phyloP scores from a whole-genome alignment of 92 coral and sea anemone species.

The Nematostella vectensis region DNA sequence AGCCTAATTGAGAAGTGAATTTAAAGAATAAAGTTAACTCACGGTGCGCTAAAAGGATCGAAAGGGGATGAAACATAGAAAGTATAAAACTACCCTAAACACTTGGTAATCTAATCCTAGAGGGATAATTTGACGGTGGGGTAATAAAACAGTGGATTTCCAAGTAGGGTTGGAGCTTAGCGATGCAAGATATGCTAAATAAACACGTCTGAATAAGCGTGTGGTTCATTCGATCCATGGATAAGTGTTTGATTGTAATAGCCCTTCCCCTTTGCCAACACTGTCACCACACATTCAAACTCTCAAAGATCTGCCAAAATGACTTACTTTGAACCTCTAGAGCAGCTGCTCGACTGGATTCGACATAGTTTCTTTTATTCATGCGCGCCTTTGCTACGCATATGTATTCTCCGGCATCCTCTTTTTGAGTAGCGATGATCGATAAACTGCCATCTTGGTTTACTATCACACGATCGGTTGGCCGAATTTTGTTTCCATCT shows the following conservation, averaged over 20 bases:
- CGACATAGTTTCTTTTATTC: slow-evolving; percentile 5
- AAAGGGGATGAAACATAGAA: too few species aligned
- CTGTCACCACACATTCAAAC: background rate
- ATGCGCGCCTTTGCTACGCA: slow-evolving; percentile 29
- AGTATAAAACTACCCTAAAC: too few species aligned
- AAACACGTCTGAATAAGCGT: background rate
- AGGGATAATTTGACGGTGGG: too few species aligned
- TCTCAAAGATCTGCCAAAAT: background rate
- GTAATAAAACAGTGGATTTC: too few species aligned
- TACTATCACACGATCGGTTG: slow-evolving; percentile 7
- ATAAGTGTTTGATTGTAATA: background rate
- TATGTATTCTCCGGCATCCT: slow-evolving; percentile 44
- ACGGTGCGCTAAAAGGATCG: too few species aligned
- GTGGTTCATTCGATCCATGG: background rate
- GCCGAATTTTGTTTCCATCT: slow-evolving; percentile 5
- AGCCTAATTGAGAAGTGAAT: background rate
- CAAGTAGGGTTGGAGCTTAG: too few species aligned
- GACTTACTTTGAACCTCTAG: slow-evolving; percentile 43
- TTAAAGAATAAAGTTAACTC: too few species aligned
- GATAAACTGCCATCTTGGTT: slow-evolving; percentile 35
- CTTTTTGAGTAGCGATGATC: slow-evolving; percentile 22
- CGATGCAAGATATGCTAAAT: background rate
- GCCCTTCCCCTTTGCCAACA: background rate
- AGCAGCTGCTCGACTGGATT: slow-evolving; percentile 12
- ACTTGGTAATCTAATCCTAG: too few species aligned